Evolutionary conservation across 2,888 invertebrate genomes (phyloP), one percentile per base, ranked within the genome.

Genomic region (Chalcis sispes): DNA sequence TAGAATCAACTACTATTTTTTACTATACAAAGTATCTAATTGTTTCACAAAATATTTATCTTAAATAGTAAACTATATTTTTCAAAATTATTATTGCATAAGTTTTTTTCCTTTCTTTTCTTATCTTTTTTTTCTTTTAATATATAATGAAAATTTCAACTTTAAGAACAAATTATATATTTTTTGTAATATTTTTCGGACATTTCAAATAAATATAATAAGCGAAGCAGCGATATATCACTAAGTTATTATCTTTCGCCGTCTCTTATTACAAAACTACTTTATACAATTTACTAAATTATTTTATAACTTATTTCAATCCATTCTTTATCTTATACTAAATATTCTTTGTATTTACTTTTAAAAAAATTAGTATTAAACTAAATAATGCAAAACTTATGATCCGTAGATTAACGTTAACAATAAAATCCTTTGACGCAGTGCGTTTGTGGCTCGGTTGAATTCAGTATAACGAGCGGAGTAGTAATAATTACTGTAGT

Each of bases 231-330:
- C 54, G 20, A 58, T 58, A 58, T 48, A 77, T 72, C 23, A 64
- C 65, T 58, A 64, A 75, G 20, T 74, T 40, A 72, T 64, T 59
- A 75, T 75, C 56, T 78, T 18, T 75, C 75, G 75, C 69, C 54
- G 42, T 74, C 52, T 72, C 20, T 50, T 18, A 54, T 75, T 78
- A 75, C 73, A 78, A 73, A 78, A 73, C 72, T 75, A 75, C 59
- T 75, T 58, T 73, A 75, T 75, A 78, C 65, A 75, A 61, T 73
- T 73, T 66, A 73, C 70, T 73, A 72, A 72, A 79, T 83, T 82
- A 83, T 83, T 81, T 79, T 80, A 85, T 83, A 83, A 85, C 85
- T 87, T 85, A 84, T 86, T 84, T 81, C 79, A 79, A 81, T 71
- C 80, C 82, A 65, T 78, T 80, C 82, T 78, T 82, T 80, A 79